Percentiles rank a stretch among this genome's conserved stretches.
These are phyloP conservation scores for Ellobius talpinus DNA, from an alignment of 2,113 vertebrate species.

Conservation along the genomic window DNA sequence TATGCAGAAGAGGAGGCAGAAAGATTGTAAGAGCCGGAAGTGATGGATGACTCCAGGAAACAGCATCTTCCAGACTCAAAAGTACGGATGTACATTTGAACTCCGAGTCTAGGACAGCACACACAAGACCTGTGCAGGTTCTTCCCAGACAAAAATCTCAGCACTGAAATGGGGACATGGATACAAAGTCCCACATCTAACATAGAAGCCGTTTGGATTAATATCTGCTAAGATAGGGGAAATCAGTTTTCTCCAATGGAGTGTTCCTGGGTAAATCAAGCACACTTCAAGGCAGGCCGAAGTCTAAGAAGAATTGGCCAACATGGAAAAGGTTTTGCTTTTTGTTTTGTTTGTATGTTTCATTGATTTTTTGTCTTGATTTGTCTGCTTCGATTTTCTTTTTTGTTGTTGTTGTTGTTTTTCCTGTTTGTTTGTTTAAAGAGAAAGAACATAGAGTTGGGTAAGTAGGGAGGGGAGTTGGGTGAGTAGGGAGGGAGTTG, in stretches of 20 bases:
- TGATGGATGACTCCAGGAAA: not conserved
- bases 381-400: not conserved
- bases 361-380: not conserved
- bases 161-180: not conserved
- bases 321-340: not conserved
- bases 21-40: not conserved
- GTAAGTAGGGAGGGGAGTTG: not conserved
- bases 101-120: too few relatives aligned
- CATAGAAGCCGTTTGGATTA: not conserved
- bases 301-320: not conserved
- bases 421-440: not conserved
- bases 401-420: not conserved
- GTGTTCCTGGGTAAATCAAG: not conserved
- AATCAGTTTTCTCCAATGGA: not conserved
- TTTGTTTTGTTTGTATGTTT: not conserved
- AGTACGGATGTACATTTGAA: not conserved
- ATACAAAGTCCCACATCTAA: not conserved
- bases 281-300: not conserved
- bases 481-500: too few relatives aligned
- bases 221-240: not conserved
- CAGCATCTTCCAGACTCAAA: not conserved
- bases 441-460: not conserved
- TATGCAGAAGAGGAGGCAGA: not conserved
- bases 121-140: not conserved
- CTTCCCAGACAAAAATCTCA: too few relatives aligned